phyloP scores from a whole-genome alignment of 1,140 invertebrate genomes.

The Amphibalanus amphitrite region DNA sequence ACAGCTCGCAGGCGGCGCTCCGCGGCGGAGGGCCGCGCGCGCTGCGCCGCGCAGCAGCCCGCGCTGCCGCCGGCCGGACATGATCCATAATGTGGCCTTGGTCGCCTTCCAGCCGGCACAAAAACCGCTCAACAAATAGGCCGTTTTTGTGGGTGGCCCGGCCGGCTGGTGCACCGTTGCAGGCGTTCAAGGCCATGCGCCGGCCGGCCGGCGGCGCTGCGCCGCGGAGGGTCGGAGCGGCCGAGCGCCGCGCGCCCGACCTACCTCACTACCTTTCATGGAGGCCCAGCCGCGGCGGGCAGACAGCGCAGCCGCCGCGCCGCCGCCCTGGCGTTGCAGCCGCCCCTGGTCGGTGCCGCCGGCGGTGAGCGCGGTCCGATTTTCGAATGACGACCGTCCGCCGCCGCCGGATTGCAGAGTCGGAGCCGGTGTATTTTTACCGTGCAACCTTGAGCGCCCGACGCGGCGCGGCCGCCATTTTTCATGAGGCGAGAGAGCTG shows the following conservation, averaged over 20 bases:
- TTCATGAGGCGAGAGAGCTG: neutral
- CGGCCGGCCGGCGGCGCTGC: too few relatives aligned
- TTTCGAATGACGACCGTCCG: neutral
- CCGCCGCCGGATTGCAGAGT: neutral
- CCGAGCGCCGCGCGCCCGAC: neutral
- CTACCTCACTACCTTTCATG: neutral
- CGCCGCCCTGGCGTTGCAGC: neutral
- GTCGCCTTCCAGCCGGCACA: neutral
- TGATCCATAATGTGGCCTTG: conserved; percentile 2
- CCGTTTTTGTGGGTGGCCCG: neutral
- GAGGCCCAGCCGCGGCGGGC: neutral
- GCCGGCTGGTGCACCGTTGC: neutral
- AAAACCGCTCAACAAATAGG: neutral
- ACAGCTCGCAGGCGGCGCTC: neutral
- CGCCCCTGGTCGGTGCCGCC: too few relatives aligned
- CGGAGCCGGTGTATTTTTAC: neutral
- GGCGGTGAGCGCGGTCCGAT: neutral
- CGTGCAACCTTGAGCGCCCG: neutral
- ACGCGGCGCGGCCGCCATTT: neutral
- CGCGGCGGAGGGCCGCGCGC: neutral
- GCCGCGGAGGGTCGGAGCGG: too few relatives aligned
- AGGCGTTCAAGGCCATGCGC: neutral
- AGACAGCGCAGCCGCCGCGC: too few relatives aligned
- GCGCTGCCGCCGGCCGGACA: neutral
- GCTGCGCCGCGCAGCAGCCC: conserved; percentile 4